These are phyloP conservation scores for Gobius niger DNA, from an alignment of 2,113 vertebrate species.

Conservation along the genomic window DNA sequence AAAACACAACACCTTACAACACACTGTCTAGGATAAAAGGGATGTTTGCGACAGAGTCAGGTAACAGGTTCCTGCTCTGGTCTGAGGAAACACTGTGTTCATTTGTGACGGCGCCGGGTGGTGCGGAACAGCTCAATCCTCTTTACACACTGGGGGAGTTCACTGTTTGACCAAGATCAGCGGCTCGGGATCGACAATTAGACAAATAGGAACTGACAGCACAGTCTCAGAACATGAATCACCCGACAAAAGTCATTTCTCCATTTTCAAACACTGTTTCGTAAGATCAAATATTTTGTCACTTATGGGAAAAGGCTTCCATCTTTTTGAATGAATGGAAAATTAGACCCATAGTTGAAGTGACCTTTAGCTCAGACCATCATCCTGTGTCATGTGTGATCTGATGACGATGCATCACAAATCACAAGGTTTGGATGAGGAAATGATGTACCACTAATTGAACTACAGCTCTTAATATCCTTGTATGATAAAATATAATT, in stretches of 20 bases:
- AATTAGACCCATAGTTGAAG: not conserved
- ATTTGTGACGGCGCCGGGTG: constrained; percentile 6
- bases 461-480: no score
- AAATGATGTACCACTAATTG: not conserved
- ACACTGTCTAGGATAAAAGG: not conserved
- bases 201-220: constrained; percentile 22
- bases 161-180: constrained; percentile 14
- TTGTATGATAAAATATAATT: no score
- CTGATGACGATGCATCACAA: not conserved
- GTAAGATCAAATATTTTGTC: no score
- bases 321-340: not conserved
- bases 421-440: not conserved
- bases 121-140: constrained; percentile 3
- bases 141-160: constrained; percentile 17
- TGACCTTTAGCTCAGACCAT: not conserved
- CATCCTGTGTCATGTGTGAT: not conserved
- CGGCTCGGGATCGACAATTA: constrained; percentile 10
- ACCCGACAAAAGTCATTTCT: not conserved
- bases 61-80: constrained; percentile 11
- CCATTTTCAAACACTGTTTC: no score
- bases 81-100: not conserved
- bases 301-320: no score
- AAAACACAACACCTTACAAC: not conserved
- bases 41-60: constrained; percentile 26
- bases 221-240: not conserved